Percentiles rank a stretch among this genome's conserved stretches.
These are phyloP conservation scores for Dolomedes plantarius DNA, from an alignment of 2,888 invertebrate species.

Conservation along the genomic window DNA sequence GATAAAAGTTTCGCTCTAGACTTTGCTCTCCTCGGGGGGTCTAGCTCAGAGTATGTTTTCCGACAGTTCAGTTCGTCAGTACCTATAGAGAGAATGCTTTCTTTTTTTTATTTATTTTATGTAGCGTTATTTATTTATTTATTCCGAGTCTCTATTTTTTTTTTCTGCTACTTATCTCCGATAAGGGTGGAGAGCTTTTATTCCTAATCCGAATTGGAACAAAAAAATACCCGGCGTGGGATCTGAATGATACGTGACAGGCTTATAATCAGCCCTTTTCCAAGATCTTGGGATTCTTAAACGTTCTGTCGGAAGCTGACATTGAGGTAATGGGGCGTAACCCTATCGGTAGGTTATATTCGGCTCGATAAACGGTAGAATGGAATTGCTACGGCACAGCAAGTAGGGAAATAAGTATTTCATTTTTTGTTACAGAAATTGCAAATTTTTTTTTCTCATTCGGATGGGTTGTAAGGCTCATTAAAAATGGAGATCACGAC, in stretches of 20 bases:
- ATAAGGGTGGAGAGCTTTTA: constrained; percentile 12
- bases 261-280: not conserved
- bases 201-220: not conserved
- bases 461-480: too few relatives aligned
- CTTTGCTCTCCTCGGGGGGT: constrained; percentile 14
- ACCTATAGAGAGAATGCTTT: not conserved
- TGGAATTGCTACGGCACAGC: too few relatives aligned
- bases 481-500: too few relatives aligned
- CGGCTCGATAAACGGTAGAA: too few relatives aligned
- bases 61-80: constrained; percentile 9
- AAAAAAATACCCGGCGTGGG: not conserved
- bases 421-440: too few relatives aligned
- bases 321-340: not conserved
- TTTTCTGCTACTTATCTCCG: not conserved
- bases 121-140: not conserved
- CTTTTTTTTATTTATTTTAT: not conserved
- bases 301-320: not conserved
- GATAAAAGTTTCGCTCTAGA: not conserved
- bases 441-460: too few relatives aligned
- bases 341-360: too few relatives aligned
- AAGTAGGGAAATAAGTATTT: too few relatives aligned
- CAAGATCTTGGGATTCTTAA: not conserved
- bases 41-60: not conserved
- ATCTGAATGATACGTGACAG: constrained; percentile 1
- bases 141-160: not conserved